Conservation (phyloP, 2,797 vertebrate species). For the Amphiprion clarkii region DNA sequence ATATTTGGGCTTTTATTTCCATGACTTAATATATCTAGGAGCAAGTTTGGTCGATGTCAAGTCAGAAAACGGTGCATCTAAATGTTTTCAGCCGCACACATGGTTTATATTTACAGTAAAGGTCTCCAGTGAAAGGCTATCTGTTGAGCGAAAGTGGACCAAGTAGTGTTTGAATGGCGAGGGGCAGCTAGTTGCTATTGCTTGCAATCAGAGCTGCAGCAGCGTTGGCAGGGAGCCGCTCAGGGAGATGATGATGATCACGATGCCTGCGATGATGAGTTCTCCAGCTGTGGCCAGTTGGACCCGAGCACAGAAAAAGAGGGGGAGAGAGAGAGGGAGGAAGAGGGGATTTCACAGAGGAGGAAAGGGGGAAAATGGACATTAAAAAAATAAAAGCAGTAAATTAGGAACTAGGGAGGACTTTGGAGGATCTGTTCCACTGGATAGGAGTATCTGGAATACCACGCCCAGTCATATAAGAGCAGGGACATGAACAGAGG, state of each 20-base stretch:
- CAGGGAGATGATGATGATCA: conserved; percentile 47
- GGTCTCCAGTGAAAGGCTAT: conserved; percentile 28
- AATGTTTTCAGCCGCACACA: conserved; percentile 36
- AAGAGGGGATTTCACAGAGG: conserved; percentile 60
- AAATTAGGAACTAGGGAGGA: conserved; percentile 63
- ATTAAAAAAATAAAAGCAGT: conserved; percentile 50
- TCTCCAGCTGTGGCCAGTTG: conserved; percentile 79
- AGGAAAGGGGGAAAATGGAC: conserved; percentile 68
- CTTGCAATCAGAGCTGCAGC: conserved; percentile 50
- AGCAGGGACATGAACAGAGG: conserved; percentile 44
- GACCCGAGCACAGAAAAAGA: conserved; percentile 35
- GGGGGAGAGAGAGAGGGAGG: conserved; percentile 26
- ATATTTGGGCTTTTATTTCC: conserved; percentile 13
- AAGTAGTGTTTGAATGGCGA: conserved; percentile 59
- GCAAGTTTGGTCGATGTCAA: neutral
- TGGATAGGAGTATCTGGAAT: conserved; percentile 62
- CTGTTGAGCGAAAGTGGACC: conserved; percentile 50
- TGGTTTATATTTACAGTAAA: conserved; percentile 53
- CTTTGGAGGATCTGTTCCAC: conserved; percentile 58
- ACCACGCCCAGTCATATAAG: conserved; percentile 36
- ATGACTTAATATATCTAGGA: neutral
- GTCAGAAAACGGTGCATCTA: conserved; percentile 8
- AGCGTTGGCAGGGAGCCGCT: conserved; percentile 43
- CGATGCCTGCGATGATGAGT: conserved; percentile 72
- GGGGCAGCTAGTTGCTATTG: conserved; percentile 26